phyloP scores from a whole-genome alignment of 2,113 vertebrate species.

The Grus americana region DNA sequence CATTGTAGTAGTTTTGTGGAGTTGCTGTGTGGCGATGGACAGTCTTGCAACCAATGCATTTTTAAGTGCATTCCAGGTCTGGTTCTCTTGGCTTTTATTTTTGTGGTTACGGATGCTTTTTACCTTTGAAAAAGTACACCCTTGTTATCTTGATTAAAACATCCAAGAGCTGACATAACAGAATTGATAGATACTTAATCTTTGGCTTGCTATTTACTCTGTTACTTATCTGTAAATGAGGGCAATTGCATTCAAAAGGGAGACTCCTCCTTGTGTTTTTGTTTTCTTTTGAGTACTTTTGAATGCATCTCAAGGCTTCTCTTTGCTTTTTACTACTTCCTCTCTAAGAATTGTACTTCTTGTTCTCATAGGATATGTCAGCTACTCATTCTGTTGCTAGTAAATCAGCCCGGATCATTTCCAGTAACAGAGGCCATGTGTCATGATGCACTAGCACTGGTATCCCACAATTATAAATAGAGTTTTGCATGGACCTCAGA shows the following conservation, averaged over 20 bases:
- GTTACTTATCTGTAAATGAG: neutral
- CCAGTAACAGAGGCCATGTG: conserved; percentile 10
- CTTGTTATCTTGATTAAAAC: neutral
- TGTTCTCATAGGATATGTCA: neutral
- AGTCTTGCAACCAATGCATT: neutral
- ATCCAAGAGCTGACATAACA: neutral
- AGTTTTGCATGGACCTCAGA: neutral
- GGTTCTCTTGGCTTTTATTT: neutral
- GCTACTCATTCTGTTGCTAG: neutral
- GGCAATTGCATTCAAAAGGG: neutral
- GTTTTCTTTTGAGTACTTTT: neutral
- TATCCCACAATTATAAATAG: conserved; percentile 61
- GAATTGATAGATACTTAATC: neutral
- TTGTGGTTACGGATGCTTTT: neutral
- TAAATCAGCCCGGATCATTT: conserved; percentile 21
- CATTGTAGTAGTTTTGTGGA: neutral
- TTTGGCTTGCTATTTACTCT: neutral
- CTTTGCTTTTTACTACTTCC: neutral
- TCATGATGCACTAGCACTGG: neutral
- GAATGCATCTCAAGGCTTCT: neutral
- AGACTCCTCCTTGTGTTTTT: neutral
- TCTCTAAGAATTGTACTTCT: neutral
- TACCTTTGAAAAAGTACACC: neutral
- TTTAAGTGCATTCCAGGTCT: neutral
- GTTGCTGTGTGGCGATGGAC: neutral